A percentile compares a stretch with the other conserved stretches of the same genome.
These are phyloP conservation scores for Folsomia candida DNA, from an alignment of 2,888 invertebrate genomes.

Conservation along the genomic window DNA sequence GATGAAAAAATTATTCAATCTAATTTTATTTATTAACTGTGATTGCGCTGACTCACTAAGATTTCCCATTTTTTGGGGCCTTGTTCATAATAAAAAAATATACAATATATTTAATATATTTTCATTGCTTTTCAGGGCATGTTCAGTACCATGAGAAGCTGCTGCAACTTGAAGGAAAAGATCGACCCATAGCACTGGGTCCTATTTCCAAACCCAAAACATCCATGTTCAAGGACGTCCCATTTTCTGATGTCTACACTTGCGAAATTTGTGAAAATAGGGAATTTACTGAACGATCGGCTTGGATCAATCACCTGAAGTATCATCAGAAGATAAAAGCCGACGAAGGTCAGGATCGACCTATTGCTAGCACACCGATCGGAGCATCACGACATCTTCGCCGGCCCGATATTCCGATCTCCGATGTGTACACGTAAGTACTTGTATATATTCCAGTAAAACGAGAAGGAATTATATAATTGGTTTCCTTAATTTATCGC, in stretches of 20 bases:
- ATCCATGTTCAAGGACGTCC: not conserved
- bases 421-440: not conserved
- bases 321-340: constrained; percentile 4
- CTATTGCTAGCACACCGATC: not conserved
- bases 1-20: no score
- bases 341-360: not conserved
- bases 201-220: not conserved
- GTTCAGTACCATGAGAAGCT: not conserved
- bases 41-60: no score
- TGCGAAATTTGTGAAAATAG: not conserved
- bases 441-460: no score
- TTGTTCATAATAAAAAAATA: no score
- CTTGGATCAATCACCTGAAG: not conserved
- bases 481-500: no score
- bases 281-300: not conserved
- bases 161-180: not conserved
- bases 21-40: no score
- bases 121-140: not conserved
- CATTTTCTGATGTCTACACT: not conserved
- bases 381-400: not conserved
- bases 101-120: no score
- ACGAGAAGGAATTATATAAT: no score
- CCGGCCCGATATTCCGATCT: constrained; percentile 1
- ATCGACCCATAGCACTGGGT: not conserved
- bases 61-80: no score